Evolutionary conservation across 2,797 vertebrate genomes (phyloP).

Genomic region (Clarias pachynema): DNA sequence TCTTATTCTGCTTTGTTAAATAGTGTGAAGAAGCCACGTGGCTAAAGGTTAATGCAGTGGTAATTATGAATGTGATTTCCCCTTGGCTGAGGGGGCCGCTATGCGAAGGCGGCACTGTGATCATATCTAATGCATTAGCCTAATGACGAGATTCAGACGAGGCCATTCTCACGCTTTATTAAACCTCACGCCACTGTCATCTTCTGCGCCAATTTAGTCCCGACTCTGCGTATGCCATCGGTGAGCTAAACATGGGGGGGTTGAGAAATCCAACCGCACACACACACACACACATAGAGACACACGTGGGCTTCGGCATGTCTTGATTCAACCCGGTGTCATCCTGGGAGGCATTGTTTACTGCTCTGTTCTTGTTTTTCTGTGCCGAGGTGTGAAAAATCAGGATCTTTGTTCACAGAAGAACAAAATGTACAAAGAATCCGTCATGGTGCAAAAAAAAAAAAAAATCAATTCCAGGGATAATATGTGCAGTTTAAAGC

Average conservation of each 20-base stretch:
- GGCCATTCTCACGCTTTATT: conserved; percentile 74
- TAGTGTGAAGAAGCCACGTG: conserved; percentile 67
- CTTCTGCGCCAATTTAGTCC: conserved; percentile 69
- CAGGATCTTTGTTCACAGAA: conserved; percentile 2
- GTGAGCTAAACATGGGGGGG: conserved; percentile 60
- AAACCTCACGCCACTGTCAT: conserved; percentile 67
- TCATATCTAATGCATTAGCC: conserved; percentile 77
- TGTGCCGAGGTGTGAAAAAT: conserved; percentile 66
- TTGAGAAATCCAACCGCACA: conserved; percentile 39
- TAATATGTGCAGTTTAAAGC: background rate
- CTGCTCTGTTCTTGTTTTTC: conserved; percentile 46
- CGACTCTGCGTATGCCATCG: conserved; percentile 66
- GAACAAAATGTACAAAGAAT: conserved; percentile 20
- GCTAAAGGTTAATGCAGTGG: conserved; percentile 80
- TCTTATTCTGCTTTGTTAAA: conserved; percentile 48
- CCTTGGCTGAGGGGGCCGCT: conserved; percentile 68
- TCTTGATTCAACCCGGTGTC: conserved; percentile 8
- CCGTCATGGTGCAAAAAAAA: background rate
- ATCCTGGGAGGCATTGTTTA: conserved; percentile 39
- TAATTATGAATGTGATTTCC: conserved; percentile 77
- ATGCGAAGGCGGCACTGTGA: conserved; percentile 65
- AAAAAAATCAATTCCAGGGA: background rate
- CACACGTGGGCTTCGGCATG: conserved; percentile 19
- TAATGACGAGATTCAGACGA: conserved; percentile 76
- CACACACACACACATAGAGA: background rate